Base-by-base conservation (phyloP, 2,113 vertebrate genomes). In the Euleptes europaea region DNA sequence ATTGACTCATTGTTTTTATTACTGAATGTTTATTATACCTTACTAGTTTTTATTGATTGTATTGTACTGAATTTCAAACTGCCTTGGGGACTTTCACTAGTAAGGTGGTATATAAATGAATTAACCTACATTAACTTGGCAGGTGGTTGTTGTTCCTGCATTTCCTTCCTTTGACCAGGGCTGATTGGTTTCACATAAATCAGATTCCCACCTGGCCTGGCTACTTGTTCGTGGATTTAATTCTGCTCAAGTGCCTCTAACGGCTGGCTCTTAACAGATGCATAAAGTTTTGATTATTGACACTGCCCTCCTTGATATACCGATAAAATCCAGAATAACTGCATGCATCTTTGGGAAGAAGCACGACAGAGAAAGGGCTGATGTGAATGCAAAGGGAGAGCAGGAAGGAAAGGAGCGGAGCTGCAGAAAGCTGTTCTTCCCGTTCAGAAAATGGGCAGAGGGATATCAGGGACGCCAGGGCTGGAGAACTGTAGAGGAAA, bases 401-500 rank as follows among this genome's bases (percentile, higher is more conserved):
- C 31, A 35, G 74, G 33, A 60, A 26, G 0, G 38, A 35, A 15
- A 65, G 3, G 57, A 63, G 54, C 14, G 26, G 13, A 78, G 26
- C 26, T 5, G 14, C 1, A 54, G n/a, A 35, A 77, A n/a, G 26
- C 8, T 17, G 51, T 69, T 69, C 4, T 69, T 54, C 28, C 5
- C 28, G 8, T 21, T 77, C 19, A 77, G 19, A 57, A 2, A 17
- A 21, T 11, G 15, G 28, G 26, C 60, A 19, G 9, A 19, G 44
- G 40, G 4, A 11, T 44, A 15, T 21, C 28, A 31, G 44, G 44
- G 31, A 8, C n/a, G 28, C 15, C 14, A 33, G 28, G 40, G 31
- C 17, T 80, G 28, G 84, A 33, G 83, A 19, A n/a, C 51, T 0
- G 0, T 35, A 44, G 19, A 3, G 14, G 72, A 67, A 80, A 17